Evolutionary conservation across 2,797 vertebrate species (phyloP), one percentile per base, ranked within the genome.

Genomic region (Galago senegalensis): DNA sequence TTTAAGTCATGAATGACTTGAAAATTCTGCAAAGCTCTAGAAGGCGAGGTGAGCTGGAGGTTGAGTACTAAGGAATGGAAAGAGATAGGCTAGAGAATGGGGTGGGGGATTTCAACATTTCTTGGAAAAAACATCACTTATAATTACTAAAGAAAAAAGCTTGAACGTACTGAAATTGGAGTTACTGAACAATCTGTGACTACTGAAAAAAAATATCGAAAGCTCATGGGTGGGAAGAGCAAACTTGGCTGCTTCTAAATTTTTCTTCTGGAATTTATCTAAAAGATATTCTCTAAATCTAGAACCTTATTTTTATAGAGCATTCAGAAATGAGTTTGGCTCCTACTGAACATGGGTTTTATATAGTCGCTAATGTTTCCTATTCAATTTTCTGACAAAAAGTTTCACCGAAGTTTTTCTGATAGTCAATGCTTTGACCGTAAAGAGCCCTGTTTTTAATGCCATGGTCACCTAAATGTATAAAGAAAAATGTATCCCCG

Each of bases 321-420:
- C 40, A 43, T 43, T 43, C 27, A 53, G 53, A 81, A 87, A 80
- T 86, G 65, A 58, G 12, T 23, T 29, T 84, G 70, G 18, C 53
- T 93, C 91, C 70, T 56, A 14, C 10, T 89, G 58, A 92, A 34
- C 16, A 4, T 49, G 56, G 14, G 56, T 82, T 92, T 85, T 61
- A 77, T 40, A 46, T 18, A 43, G 23, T 79, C 40, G 69, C 46
- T 18, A 58, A 25, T 89, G 81, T 75, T 87, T 85, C 37, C 63
- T 17, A 61, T 40, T 83, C 84, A 73, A 87, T 75, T 87, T 87
- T 40, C 58, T 75, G 31, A 80, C 25, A 83, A 91, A 79, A 90
- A 63, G 21, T 34, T 72, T 88, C 60, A 87, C 37, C 75, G 3
- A 83, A n/a, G 13, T 60, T 83, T 81, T 95, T 17, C 65, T 10